Evolutionary conservation across 2,113 vertebrate species (phyloP).

Genomic region (Mohoua ochrocephala): DNA sequence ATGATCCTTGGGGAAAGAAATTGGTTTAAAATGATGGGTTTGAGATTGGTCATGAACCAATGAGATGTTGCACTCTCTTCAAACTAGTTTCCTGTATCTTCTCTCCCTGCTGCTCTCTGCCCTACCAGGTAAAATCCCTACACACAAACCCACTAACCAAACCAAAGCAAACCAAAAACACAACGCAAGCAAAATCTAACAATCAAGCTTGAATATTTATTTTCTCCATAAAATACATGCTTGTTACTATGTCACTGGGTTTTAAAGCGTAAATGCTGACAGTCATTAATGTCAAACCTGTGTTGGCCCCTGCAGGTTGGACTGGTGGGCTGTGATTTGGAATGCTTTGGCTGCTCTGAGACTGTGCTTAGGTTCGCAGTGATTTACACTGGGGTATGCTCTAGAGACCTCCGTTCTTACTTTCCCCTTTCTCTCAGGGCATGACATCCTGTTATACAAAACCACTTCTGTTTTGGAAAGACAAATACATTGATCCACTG

Average conservation of each 20-base stretch:
- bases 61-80: not conserved
- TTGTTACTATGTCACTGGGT: not conserved
- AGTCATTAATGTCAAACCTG: not conserved
- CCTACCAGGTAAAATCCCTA: not conserved
- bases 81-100: not conserved
- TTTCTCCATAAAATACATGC: not conserved
- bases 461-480: not conserved
- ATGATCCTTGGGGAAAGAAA: not conserved
- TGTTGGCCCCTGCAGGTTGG: not conserved
- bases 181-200: not conserved
- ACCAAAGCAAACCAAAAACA: accelerated
- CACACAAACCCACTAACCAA: not conserved
- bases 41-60: not conserved
- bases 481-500: not conserved
- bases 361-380: not conserved
- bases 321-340: not conserved
- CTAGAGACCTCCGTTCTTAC: not conserved
- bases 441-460: not conserved
- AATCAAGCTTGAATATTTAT: not conserved
- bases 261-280: not conserved
- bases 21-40: not conserved
- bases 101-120: not conserved
- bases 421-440: not conserved
- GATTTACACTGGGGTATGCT: not conserved
- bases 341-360: not conserved